These are phyloP conservation scores for Ostrea edulis DNA, from an alignment of 1,140 invertebrate species.

Conservation along the genomic window DNA sequence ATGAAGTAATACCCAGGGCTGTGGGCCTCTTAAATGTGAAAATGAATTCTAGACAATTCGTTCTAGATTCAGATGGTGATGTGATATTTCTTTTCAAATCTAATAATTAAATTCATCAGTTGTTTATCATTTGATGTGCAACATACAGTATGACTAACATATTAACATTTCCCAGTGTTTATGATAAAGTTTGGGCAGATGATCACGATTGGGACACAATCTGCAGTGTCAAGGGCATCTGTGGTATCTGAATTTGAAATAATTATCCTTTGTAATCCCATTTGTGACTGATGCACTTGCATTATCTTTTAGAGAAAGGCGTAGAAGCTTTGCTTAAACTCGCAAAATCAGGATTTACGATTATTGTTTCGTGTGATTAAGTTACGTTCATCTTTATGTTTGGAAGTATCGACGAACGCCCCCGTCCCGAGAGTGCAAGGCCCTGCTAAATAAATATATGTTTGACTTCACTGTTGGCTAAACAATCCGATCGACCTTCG, in stretches of 20 bases:
- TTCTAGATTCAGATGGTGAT: no score
- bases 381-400: constrained; percentile 27
- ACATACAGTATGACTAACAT: no score
- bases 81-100: no score
- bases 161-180: not conserved
- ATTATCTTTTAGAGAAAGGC: not conserved
- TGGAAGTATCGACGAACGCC: not conserved
- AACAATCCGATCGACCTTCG: constrained; percentile 10
- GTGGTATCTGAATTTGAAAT: not conserved
- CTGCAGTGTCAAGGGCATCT: not conserved
- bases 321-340: not conserved
- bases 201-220: not conserved
- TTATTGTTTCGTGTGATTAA: constrained; percentile 33
- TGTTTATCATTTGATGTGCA: no score
- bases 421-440: constrained; percentile 9
- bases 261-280: not conserved
- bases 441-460: constrained; percentile 13
- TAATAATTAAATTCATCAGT: no score
- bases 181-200: not conserved
- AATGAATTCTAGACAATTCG: no score
- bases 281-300: constrained; percentile 25
- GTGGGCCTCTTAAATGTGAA: no score
- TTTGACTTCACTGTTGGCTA: constrained; percentile 29
- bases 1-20: no score
- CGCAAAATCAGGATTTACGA: constrained; percentile 1